A percentile compares a stretch with the other conserved stretches of the same genome.
Evolutionary conservation across 2,888 invertebrate species (phyloP).

Genomic region (Schizaphis graminum): DNA sequence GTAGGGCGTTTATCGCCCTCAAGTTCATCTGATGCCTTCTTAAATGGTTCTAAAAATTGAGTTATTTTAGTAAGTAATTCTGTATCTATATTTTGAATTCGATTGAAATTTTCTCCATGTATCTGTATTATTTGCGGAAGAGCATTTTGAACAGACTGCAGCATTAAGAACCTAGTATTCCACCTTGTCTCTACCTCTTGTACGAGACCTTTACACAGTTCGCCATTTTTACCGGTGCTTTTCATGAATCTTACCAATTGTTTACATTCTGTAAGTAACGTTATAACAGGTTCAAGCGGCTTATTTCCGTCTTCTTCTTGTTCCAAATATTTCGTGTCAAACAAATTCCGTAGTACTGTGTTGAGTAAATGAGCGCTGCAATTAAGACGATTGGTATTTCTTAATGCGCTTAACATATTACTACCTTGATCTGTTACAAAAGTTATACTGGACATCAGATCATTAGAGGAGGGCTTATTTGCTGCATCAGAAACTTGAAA

Average conservation of each 20-base stretch:
- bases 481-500: no score
- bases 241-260: not conserved
- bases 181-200: not conserved
- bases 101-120: not conserved
- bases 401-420: not conserved
- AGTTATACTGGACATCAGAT: not conserved
- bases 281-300: not conserved
- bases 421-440: not conserved
- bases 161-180: conserved; percentile 12
- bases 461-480: no score
- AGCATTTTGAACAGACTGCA: conserved; percentile 11
- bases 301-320: conserved; percentile 7
- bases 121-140: not conserved
- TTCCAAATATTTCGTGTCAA: not conserved
- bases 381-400: not conserved
- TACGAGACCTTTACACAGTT: conserved; percentile 12
- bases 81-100: not conserved
- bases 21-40: conserved; percentile 14
- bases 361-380: not conserved
- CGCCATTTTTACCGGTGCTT: not conserved
- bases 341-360: not conserved
- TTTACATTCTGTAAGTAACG: not conserved
- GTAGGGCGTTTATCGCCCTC: not conserved
- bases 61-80: not conserved
- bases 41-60: conserved; percentile 8